Conservation (phyloP, 2,888 invertebrate genomes). For the Cantharis rufa region DNA sequence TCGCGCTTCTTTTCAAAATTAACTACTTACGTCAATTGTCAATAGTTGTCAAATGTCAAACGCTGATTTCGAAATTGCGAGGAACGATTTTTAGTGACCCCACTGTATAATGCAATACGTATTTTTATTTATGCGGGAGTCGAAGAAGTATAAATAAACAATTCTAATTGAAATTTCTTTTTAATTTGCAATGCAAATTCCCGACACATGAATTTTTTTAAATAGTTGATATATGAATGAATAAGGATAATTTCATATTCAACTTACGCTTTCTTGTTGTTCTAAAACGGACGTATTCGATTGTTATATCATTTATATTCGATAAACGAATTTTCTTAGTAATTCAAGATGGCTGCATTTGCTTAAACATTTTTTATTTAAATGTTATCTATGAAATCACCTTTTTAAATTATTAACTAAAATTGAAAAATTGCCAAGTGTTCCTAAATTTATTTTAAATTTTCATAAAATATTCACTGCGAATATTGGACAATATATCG, state of each 20-base stretch:
- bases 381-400: background rate
- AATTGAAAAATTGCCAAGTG: background rate
- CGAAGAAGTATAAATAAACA: background rate
- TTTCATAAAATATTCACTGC: background rate
- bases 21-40: background rate
- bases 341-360: slow-evolving; percentile 36
- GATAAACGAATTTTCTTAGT: slow-evolving; percentile 31
- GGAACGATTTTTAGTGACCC: background rate
- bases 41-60: too few relatives aligned
- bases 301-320: slow-evolving; percentile 35
- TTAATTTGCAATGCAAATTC: slow-evolving; percentile 14
- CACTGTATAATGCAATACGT: background rate
- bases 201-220: slow-evolving; percentile 14
- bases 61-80: background rate
- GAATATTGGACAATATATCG: background rate
- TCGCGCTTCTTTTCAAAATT: background rate
- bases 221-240: slow-evolving; percentile 28
- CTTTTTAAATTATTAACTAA: background rate
- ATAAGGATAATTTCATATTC: slow-evolving; percentile 26
- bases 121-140: background rate
- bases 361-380: slow-evolving; percentile 19
- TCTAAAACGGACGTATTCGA: slow-evolving; percentile 33
- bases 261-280: slow-evolving; percentile 21
- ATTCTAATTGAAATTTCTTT: background rate
- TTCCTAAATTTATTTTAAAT: background rate